Percentiles rank a stretch among this genome's conserved stretches.
Evolutionary conservation across 2,113 vertebrate species (phyloP).

Genomic region (Arothron firmamentum): DNA sequence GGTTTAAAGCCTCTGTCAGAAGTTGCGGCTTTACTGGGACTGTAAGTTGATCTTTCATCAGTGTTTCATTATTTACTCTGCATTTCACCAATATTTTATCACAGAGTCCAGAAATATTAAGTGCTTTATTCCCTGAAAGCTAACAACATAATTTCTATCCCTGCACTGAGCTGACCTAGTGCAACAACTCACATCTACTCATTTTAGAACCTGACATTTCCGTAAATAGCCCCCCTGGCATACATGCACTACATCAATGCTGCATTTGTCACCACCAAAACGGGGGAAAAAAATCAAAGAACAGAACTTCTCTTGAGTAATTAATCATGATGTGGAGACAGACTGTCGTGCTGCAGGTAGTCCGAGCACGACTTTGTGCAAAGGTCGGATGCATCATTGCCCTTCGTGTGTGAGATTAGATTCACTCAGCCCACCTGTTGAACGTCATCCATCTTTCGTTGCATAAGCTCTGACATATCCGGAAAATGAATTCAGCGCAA

Average conservation of each 20-base stretch:
- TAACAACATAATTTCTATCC: too few relatives aligned
- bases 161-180: too few relatives aligned
- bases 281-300: neutral
- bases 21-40: too few relatives aligned
- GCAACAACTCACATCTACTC: too few relatives aligned
- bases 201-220: too few relatives aligned
- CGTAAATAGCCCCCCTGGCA: too few relatives aligned
- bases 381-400: conserved; percentile 32
- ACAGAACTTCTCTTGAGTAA: neutral
- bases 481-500: conserved; percentile 40
- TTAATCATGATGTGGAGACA: too few relatives aligned
- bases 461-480: conserved; percentile 44
- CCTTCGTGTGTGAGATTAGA: conserved; percentile 42
- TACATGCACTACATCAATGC: neutral
- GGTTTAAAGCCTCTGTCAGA: too few relatives aligned
- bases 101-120: neutral
- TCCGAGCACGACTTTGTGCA: conserved; percentile 2
- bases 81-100: neutral
- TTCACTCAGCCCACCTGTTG: conserved; percentile 44
- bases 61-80: too few relatives aligned
- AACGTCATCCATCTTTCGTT: conserved; percentile 41
- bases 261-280: neutral
- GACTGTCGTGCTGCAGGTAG: too few relatives aligned
- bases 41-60: neutral
- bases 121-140: neutral